Evolutionary conservation across 2,888 invertebrate genomes (phyloP), one percentile per base, ranked within the genome.

Genomic region (Halictus ligatus): DNA sequence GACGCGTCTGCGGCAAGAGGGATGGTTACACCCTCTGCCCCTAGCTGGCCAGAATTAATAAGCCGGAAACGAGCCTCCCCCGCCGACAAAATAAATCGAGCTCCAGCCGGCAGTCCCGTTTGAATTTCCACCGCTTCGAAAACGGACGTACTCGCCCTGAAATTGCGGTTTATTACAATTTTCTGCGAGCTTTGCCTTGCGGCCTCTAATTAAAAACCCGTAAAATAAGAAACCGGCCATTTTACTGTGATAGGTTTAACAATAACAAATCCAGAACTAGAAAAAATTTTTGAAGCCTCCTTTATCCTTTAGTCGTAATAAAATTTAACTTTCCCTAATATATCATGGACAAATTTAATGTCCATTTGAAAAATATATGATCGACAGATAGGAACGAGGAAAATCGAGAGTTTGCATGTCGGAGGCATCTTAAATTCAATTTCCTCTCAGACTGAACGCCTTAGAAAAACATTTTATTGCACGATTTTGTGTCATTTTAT

Each of bases 21-120:
- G 88, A 89, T 80, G 88, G 78, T 80, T 76, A 83, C 84, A 81
- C 86, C 84, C 77, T 82, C 79, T 10, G 8, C 72, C 74, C 80
- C 80, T 40, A 7, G 64, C 73, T 67, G 71, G 73, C 80, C 83
- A 72, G 81, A 83, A 84, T 87, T 89, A 90, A 89, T 90, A 90
- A 89, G 87, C 90, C 84, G 88, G 90, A 88, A 88, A 83, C 72
- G 76, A 82, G 71, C 76, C 69, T 67, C 75, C 81, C 86, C 86
- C 74, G 67, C 69, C 73, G 25, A 40, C n/a, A 18, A 72, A 73
- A 83, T 83, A 88, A 89, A 89, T 89, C 84, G 89, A 88, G 81
- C 60, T 81, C 3, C 35, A 18, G 18, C 67, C 3, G 15, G 60
- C n/a, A 40, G n/a, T 46, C 58, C 64, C 50, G 29, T 54, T 15